Conservation (phyloP, 1,140 invertebrate species). For the Atta cephalotes region DNA sequence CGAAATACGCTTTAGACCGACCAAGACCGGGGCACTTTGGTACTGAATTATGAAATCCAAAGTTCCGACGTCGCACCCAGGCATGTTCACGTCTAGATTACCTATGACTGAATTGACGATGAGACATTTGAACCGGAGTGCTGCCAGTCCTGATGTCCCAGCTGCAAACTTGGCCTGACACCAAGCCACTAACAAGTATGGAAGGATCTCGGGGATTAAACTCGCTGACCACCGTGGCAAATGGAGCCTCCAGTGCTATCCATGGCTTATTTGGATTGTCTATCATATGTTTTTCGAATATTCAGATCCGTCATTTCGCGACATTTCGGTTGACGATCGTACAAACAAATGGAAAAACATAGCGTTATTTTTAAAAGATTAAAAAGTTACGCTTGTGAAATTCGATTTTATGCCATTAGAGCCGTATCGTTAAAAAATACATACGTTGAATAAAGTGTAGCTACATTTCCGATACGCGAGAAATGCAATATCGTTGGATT, state of each 20-base stretch:
- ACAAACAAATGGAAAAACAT: constrained; percentile 6
- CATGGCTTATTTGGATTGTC: constrained; percentile 96
- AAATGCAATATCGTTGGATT: constrained; percentile 31
- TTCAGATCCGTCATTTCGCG: constrained; percentile 18
- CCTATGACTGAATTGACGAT: constrained; percentile 81
- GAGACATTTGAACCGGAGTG: constrained; percentile 87
- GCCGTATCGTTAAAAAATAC: constrained; percentile 8
- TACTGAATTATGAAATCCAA: constrained; percentile 30
- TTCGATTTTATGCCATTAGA: constrained; percentile 44
- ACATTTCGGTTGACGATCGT: constrained; percentile 14
- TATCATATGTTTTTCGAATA: constrained; percentile 78
- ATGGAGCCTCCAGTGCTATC: constrained; percentile 90
- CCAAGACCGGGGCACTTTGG: constrained; percentile 3
- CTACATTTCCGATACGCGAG: constrained; percentile 26
- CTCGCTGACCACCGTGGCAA: constrained; percentile 93
- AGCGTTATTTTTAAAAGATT: constrained; percentile 40
- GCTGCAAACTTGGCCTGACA: constrained; percentile 94
- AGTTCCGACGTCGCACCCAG: constrained; percentile 15
- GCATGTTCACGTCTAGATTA: constrained; percentile 54
- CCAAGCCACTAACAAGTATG: constrained; percentile 94
- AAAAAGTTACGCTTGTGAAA: constrained; percentile 5
- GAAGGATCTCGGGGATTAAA: constrained; percentile 97
- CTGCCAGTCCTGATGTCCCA: constrained; percentile 93
- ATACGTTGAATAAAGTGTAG: constrained; percentile 25
- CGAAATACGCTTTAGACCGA: neutral